Evolutionary conservation across 2,113 vertebrate genomes (phyloP), one percentile per base, ranked within the genome.

Genomic region (Cyanocitta stelleri): DNA sequence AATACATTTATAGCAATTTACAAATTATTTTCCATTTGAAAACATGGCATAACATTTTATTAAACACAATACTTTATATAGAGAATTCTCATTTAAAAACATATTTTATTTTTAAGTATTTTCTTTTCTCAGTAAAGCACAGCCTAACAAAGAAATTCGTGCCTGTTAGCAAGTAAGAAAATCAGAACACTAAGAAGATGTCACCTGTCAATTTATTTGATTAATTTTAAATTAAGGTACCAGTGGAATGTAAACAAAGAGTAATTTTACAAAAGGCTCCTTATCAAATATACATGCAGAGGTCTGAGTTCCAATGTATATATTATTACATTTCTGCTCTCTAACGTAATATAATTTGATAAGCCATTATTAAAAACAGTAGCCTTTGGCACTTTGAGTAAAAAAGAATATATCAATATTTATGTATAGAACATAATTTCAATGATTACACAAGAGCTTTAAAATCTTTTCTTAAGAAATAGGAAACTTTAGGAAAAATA

Each of bases 351-450:
- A 98, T 97, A 97, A 97, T 97, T 97, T 97, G 95, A 97, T 97
- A 97, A 97, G 97, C 97, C 97, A 82, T 96, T 97, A 98, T 98
- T 98, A 98, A 98, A 98, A 98, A 98, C 95, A 94, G 97, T 98
- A 98, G 97, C 98, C 98, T 98, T 98, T 98, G 98, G 98, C 98
- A 98, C 98, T 98, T 98, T 91, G 98, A 98, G 98, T 98, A 98
- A 97, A 98, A 98, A 98, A 98, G 97, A 98, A 98, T 98, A 96
- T 98, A 98, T 98, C 98, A 98, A 98, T 98, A 98, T 97, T 98
- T 96, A 98, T 97, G 98, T 98, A 97, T 98, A 98, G 97, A 97
- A 98, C 97, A 97, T 91, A 98, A 97, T 97, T 97, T 97, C 97
- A 98, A 97, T 98, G 98, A 98, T 97, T 97, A 97, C 97, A 98